Base-by-base conservation (phyloP, 2,888 invertebrate genomes). In the Euspilapteryx auroguttella region DNA sequence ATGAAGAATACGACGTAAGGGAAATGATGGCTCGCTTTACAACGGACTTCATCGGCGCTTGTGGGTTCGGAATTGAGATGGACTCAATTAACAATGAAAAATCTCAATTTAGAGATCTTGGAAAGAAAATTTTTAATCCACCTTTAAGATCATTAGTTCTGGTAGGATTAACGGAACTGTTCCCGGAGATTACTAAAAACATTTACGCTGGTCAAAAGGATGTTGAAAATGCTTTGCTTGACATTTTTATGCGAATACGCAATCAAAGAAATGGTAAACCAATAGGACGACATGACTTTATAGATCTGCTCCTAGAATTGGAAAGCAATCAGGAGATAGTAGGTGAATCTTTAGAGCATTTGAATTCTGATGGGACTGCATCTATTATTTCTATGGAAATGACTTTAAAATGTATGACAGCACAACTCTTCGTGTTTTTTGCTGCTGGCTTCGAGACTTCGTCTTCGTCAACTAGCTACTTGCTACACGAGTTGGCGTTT, bases 371-470 rank as follows among this genome's bases (percentile, higher is more conserved):
- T n/a, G n/a, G n/a, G n/a, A n/a, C n/a, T n/a, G n/a, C n/a, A n/a
- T n/a, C n/a, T n/a, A n/a, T n/a, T n/a, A n/a, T n/a, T n/a, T n/a
- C n/a, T n/a, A n/a, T n/a, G n/a, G n/a, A n/a, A n/a, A n/a, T n/a
- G n/a, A n/a, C n/a, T n/a, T n/a, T n/a, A n/a, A n/a, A n/a, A n/a
- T n/a, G n/a, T n/a, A n/a, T n/a, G n/a, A n/a, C n/a, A n/a, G n/a
- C n/a, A n/a, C n/a, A n/a, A n/a, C n/a, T n/a, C n/a, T n/a, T n/a
- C n/a, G n/a, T 1, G n/a, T n/a, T n/a, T n/a, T n/a, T n/a, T n/a
- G n/a, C n/a, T n/a, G n/a, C n/a, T n/a, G n/a, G n/a, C n/a, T 48
- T 44, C 15, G 50, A 51, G 32, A 47, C 49, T 0, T 45, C 49
- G 1, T 42, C 51, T 2, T 40, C 42, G 1, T 37, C 43, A 0